Percentiles rank a stretch among this genome's conserved stretches.
phyloP scores from a whole-genome alignment of 2,888 invertebrate genomes.

The Scaptomyza tumidula region DNA sequence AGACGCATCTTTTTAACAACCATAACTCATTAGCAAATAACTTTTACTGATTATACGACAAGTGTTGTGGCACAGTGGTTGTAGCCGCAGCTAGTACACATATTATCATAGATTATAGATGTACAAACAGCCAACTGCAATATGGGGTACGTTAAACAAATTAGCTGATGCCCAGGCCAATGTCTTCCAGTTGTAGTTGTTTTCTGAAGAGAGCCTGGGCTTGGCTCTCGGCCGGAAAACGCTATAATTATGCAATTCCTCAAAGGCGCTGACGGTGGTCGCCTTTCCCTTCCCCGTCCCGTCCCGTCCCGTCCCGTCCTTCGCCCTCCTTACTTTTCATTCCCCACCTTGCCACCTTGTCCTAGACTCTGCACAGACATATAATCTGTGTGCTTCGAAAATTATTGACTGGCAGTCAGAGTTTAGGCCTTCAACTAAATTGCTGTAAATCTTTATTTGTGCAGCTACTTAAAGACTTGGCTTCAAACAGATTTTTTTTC shows the following conservation, averaged over 20 bases:
- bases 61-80: constrained; percentile 8
- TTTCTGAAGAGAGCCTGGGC: constrained; percentile 19
- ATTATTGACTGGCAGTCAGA: constrained; percentile 73
- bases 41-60: neutral
- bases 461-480: constrained; percentile 75
- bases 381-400: constrained; percentile 71
- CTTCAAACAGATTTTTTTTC: constrained; percentile 29
- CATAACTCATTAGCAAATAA: constrained; percentile 16
- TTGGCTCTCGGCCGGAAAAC: constrained; percentile 59
- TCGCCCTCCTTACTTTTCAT: neutral
- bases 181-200: constrained; percentile 12
- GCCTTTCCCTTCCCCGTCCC: constrained; percentile 8
- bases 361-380: constrained; percentile 27
- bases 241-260: constrained; percentile 83
- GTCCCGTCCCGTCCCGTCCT: constrained; percentile 24
- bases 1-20: neutral
- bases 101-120: constrained; percentile 55
- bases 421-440: constrained; percentile 68
- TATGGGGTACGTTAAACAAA: constrained; percentile 64
- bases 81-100: constrained; percentile 30
- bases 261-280: constrained; percentile 82
- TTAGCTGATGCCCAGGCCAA: constrained; percentile 58
- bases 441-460: constrained; percentile 79
- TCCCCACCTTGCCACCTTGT: neutral
- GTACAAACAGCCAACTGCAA: constrained; percentile 48